Base-by-base conservation (phyloP, 1,140 invertebrate species). In the Drosophila malerkotliana region DNA sequence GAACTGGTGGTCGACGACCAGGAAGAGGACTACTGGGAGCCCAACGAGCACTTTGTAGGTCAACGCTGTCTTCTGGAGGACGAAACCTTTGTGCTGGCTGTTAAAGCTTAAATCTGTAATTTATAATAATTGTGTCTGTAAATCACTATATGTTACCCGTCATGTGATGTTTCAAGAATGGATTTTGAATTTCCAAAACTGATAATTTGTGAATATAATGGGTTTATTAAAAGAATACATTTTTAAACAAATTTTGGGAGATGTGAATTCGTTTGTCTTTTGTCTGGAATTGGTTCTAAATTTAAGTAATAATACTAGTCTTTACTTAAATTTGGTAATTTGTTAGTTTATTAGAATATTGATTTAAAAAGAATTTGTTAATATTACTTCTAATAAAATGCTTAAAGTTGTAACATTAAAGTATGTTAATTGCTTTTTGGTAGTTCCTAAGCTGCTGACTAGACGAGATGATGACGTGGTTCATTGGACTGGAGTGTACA, bases 1-100 rank as follows among this genome's bases (percentile, higher is more conserved):
- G 73, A 87, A 7, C 67, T 52, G 3, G 15, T 90, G 26, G 82
- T 44, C 3, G 73, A 88, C 5, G 80, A 91, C 39, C 84, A 90
- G 26, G 77, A 81, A 26, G 85, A 74, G 26, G 89, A 91, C 34
- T 87, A 73, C 15, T 91, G 90, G 90, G 90, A 91, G 41, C 75
- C 79, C 7, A 91, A 91, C 49, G 87, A 91, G n/a, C 71, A 75
- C 37, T 89, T 79, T 69, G 82, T 91, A 8, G 74, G 76, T 1
- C 83, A 89, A 26, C 85, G 90, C 34, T 91, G 90, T 51, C 60
- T 91, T 7, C 54, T 91, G 2, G 77, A 91, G 44, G 90, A 91
- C 64, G 90, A 91, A 45, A 88, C 57, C 39, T 90, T 91, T 71
- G 72, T 90, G 26, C 39, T 90, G 39, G 56, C 88, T 10, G 72